Evolutionary conservation across 2,888 invertebrate species (phyloP).

Genomic region (Embidobia sp.): DNA sequence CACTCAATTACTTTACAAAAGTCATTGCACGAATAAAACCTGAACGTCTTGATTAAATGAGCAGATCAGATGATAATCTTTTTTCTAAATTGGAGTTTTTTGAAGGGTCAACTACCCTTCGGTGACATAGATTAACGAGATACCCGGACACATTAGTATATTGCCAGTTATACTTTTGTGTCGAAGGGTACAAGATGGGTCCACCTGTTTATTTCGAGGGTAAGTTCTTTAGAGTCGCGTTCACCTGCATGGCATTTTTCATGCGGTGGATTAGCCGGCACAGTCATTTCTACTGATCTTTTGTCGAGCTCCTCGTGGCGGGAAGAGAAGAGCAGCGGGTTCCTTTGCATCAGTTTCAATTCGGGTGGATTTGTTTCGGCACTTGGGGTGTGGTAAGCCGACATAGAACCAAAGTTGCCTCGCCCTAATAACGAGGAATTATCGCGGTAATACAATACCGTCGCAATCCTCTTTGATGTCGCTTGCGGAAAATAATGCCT

Average conservation of each 20-base stretch:
- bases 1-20: not conserved
- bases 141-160: slow-evolving; percentile 38
- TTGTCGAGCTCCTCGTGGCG: slow-evolving; percentile 67
- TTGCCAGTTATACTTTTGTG: slow-evolving; percentile 45
- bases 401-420: slow-evolving; percentile 77
- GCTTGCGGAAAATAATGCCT: slow-evolving; percentile 78
- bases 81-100: slow-evolving; percentile 53
- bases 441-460: slow-evolving; percentile 79
- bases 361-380: slow-evolving; percentile 80
- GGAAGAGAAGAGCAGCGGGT: slow-evolving; percentile 66
- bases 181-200: slow-evolving; percentile 39
- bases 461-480: slow-evolving; percentile 80
- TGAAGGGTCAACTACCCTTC: slow-evolving; percentile 48
- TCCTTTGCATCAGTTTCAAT: slow-evolving; percentile 80
- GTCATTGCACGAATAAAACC: slow-evolving; percentile 25
- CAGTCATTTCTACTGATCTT: slow-evolving; percentile 69
- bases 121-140: slow-evolving; percentile 57
- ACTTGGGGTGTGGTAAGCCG: slow-evolving; percentile 81
- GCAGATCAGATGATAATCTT: slow-evolving; percentile 51
- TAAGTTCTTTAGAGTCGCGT: slow-evolving; percentile 64
- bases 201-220: slow-evolving; percentile 62
- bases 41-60: slow-evolving; percentile 41
- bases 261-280: slow-evolving; percentile 74
- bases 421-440: slow-evolving; percentile 81
- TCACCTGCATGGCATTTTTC: slow-evolving; percentile 78